These are phyloP conservation scores for Brachypodius melanocephalos DNA, from an alignment of 2,113 vertebrate genomes.

Conservation along the genomic window DNA sequence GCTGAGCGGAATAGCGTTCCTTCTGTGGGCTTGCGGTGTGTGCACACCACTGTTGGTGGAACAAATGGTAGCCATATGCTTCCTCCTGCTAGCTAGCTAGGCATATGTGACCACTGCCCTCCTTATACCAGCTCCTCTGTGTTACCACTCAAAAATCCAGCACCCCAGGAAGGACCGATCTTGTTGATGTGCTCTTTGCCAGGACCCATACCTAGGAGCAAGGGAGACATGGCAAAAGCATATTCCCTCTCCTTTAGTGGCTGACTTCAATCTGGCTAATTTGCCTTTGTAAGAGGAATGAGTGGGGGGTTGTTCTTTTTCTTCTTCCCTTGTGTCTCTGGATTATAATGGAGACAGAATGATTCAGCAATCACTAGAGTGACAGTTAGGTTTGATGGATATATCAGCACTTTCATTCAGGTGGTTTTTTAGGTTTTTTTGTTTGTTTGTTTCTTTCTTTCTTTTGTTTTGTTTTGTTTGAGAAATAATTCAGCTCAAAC, in stretches of 20 bases:
- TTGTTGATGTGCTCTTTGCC: conserved; percentile 59
- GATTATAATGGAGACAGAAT: not conserved
- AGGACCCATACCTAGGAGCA: conserved; percentile 48
- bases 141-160: conserved; percentile 25
- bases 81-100: conserved; percentile 48
- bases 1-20: not conserved
- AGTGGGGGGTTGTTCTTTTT: conserved; percentile 19
- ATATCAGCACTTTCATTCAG: not conserved
- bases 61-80: conserved; percentile 66
- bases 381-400: not conserved
- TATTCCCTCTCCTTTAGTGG: conserved; percentile 44
- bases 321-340: not conserved
- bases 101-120: conserved; percentile 64
- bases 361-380: not conserved
- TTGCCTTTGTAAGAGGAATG: not conserved
- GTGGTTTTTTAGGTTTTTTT: not conserved
- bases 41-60: conserved; percentile 27
- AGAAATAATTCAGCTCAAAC: not conserved
- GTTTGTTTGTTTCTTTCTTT: not conserved
- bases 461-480: not conserved
- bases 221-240: conserved; percentile 22
- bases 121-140: conserved; percentile 36
- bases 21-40: conserved; percentile 13
- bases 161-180: conserved; percentile 31
- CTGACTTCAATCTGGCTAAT: conserved; percentile 61